A percentile compares a stretch with the other conserved stretches of the same genome.
Conservation (phyloP, 2,797 vertebrate genomes). For the Enteromius fasciolatus region DNA sequence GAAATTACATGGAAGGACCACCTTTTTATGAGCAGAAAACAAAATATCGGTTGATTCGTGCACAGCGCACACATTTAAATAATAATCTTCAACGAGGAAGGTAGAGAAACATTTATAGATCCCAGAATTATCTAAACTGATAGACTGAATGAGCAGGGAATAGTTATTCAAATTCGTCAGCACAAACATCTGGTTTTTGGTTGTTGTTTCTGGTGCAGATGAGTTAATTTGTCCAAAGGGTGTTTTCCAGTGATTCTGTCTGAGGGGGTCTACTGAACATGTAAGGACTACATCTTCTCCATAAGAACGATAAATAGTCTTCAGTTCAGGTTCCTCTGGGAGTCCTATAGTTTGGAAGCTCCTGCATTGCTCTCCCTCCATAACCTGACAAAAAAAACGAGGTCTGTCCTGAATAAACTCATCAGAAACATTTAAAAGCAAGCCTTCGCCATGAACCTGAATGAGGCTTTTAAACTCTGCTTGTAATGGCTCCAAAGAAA, state of each 20-base stretch:
- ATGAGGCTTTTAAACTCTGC: conserved; percentile 54
- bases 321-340: conserved; percentile 52
- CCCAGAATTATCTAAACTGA: conserved; percentile 61
- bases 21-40: neutral
- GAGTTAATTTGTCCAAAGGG: conserved; percentile 66
- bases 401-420: conserved; percentile 51
- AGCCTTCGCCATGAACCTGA: conserved; percentile 63
- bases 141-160: conserved; percentile 67
- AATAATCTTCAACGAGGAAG: conserved; percentile 57
- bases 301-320: conserved; percentile 59
- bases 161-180: conserved; percentile 52
- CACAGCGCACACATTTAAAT: conserved; percentile 66
- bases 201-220: neutral
- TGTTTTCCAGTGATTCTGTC: conserved; percentile 70
- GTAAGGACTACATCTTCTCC: conserved; percentile 69
- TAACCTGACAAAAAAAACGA: conserved; percentile 70
- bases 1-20: conserved; percentile 8
- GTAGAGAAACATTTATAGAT: conserved; percentile 69
- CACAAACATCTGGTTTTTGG: conserved; percentile 55
- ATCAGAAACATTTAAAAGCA: conserved; percentile 59
- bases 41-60: neutral
- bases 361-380: conserved; percentile 64
- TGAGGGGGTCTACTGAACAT: conserved; percentile 60
- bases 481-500: conserved; percentile 63
- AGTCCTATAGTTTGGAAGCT: conserved; percentile 67